A percentile compares a stretch with the other conserved stretches of the same genome.
phyloP scores from a whole-genome alignment of 2,888 invertebrate genomes.

The Glaucopsyche alexis region DNA sequence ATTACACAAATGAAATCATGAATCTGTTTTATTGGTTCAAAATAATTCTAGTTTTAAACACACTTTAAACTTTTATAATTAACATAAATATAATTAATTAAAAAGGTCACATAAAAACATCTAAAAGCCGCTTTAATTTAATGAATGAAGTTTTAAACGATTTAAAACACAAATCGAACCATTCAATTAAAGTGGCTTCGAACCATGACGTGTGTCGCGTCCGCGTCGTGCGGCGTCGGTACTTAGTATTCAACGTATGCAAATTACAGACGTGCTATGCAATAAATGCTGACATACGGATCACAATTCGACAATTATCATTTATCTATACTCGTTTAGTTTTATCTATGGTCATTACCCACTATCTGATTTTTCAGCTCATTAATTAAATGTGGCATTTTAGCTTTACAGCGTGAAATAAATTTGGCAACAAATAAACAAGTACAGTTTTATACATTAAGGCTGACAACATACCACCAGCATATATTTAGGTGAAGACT shows the following conservation, averaged over 20 bases:
- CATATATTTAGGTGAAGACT: no score
- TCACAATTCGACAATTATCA: slow-evolving; percentile 78
- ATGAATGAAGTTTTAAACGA: slow-evolving; percentile 42
- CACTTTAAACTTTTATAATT: neutral
- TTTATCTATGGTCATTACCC: slow-evolving; percentile 40
- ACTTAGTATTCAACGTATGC: slow-evolving; percentile 80
- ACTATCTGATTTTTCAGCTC: slow-evolving; percentile 5
- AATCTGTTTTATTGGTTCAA: neutral
- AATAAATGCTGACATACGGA: slow-evolving; percentile 78
- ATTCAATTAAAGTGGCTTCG: slow-evolving; percentile 75
- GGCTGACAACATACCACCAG: no score
- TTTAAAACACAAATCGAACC: slow-evolving; percentile 70
- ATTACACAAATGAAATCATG: neutral
- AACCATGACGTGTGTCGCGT: slow-evolving; percentile 57
- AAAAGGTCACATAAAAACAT: neutral
- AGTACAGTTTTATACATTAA: neutral
- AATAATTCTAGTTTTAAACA: neutral
- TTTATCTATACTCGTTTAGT: slow-evolving; percentile 68
- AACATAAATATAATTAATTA: neutral
- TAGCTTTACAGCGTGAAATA: neutral
- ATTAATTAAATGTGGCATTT: neutral
- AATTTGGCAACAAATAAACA: neutral
- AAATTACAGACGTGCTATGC: slow-evolving; percentile 78
- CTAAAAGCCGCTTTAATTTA: neutral
- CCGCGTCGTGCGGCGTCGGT: slow-evolving; percentile 41